Conservation (phyloP, 2,797 vertebrate genomes). For the Sphenodon punctatus region DNA sequence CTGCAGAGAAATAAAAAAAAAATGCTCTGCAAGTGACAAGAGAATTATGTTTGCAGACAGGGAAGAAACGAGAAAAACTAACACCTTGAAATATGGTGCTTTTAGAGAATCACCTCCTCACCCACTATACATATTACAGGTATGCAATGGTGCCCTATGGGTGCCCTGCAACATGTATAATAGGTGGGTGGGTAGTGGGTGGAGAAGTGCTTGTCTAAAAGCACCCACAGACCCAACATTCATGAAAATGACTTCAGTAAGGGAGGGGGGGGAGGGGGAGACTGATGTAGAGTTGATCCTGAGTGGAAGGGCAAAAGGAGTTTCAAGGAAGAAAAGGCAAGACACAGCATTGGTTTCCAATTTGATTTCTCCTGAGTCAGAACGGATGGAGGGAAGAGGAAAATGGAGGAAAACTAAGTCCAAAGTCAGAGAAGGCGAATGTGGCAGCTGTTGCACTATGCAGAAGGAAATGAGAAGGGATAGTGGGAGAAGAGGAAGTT, state of each 20-base stretch:
- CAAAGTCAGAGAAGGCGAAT: background rate
- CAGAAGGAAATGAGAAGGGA: background rate
- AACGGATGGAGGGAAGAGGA: background rate
- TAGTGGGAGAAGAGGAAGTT: background rate
- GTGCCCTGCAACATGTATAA: no score
- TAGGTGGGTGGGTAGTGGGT: no score
- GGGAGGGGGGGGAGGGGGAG: background rate
- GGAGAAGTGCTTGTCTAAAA: no score
- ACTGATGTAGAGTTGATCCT: background rate
- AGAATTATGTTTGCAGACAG: background rate
- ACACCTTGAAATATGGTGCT: conserved; percentile 33
- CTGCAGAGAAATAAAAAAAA: background rate
- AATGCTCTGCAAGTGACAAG: background rate
- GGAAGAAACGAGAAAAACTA: background rate
- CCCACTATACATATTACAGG: no score
- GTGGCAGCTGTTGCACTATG: background rate
- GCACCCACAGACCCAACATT: no score
- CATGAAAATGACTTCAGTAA: background rate
- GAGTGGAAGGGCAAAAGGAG: background rate
- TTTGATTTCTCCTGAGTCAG: no score
- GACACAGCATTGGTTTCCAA: no score
- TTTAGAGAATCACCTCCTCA: no score
- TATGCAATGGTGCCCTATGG: no score
- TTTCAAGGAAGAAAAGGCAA: conserved; percentile 4
- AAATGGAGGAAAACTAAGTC: background rate